These are phyloP conservation scores for Sarcophaga peregrina DNA, from an alignment of 1,140 invertebrate genomes.

Conservation along the genomic window DNA sequence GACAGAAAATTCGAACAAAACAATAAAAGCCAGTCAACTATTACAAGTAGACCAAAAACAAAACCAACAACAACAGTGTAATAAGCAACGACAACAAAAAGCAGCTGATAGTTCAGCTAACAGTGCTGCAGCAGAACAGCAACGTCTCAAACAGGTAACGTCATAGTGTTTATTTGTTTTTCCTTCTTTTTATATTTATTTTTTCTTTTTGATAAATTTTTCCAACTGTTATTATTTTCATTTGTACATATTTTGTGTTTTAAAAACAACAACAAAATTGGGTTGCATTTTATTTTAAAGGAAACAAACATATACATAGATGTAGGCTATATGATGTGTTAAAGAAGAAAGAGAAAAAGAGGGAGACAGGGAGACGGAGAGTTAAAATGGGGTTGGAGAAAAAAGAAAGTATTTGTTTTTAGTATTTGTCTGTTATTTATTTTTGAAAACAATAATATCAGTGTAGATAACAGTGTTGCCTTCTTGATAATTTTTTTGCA, in stretches of 20 bases:
- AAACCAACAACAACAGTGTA: neutral
- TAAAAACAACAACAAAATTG: conserved; percentile 18
- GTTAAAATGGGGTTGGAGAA: no score
- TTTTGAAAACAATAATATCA: no score
- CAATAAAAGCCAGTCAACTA: conserved; percentile 17
- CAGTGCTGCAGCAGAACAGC: neutral
- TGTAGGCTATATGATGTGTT: no score
- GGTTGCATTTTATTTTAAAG: neutral
- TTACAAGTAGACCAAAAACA: neutral
- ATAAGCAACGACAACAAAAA: conserved; percentile 6
- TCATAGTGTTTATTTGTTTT: conserved; percentile 23
- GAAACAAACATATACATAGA: no score
- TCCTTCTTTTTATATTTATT: neutral
- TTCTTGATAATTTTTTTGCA: no score
- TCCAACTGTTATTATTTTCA: neutral
- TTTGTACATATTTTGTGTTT: neutral
- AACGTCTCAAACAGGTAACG: conserved; percentile 32
- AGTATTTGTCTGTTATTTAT: no score
- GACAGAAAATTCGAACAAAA: neutral
- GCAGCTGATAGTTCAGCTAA: conserved; percentile 27
- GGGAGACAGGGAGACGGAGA: no score
- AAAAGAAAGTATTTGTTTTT: no score
- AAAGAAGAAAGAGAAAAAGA: no score
- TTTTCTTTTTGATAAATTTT: no score
- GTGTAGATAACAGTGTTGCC: no score